Percentiles rank a stretch among this genome's conserved stretches.
Evolutionary conservation across 2,797 vertebrate species (phyloP).

Genomic region (Poeciliopsis presidionis): DNA sequence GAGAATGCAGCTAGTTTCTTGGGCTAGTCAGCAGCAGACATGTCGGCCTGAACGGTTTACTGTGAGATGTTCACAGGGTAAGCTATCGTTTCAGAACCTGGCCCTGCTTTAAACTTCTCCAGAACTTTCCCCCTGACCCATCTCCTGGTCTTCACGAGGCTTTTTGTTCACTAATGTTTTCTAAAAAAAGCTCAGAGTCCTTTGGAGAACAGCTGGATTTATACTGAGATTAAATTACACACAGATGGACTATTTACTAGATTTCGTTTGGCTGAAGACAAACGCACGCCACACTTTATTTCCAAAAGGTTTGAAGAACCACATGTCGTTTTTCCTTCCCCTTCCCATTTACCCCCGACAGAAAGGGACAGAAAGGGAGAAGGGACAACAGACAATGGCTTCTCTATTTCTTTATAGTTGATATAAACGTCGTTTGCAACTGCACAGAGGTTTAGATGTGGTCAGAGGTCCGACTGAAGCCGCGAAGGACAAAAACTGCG

Average conservation of each 20-base stretch:
- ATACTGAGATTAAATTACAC: constrained; percentile 2
- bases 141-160: neutral
- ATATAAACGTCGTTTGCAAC: neutral
- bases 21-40: neutral
- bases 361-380: neutral
- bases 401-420: neutral
- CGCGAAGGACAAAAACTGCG: neutral
- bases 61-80: neutral
- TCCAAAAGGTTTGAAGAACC: neutral
- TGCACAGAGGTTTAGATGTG: neutral
- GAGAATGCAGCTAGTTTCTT: neutral
- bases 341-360: neutral
- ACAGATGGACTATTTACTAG: constrained; percentile 3
- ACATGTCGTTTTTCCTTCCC: neutral
- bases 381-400: neutral
- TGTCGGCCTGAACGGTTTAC: no score
- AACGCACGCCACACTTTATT: neutral
- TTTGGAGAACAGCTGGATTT: neutral
- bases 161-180: neutral
- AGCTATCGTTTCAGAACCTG: no score
- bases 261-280: neutral
- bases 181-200: neutral
- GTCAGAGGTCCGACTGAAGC: neutral
- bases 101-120: neutral
- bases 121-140: neutral